phyloP scores from a whole-genome alignment of 2,888 invertebrate genomes.

The Trichacis sp. region DNA sequence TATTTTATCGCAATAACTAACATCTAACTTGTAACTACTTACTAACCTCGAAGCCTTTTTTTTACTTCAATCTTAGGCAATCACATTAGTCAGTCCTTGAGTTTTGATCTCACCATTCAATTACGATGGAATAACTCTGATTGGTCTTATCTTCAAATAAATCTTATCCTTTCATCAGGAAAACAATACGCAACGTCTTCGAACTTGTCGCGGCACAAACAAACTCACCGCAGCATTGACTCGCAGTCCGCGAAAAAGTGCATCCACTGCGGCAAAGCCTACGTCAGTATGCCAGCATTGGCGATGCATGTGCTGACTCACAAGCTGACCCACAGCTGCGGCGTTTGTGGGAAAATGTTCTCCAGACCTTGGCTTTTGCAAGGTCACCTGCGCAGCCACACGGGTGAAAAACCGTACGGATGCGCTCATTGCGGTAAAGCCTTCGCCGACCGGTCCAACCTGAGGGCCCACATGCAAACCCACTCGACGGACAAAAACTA shows the following conservation, averaged over 20 bases:
- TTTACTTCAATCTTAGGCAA: too few species aligned
- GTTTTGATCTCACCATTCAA: too few species aligned
- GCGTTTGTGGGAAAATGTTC: conserved; percentile 93
- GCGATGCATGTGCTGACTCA: conserved; percentile 94
- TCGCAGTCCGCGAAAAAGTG: conserved; percentile 94
- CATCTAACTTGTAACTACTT: too few species aligned
- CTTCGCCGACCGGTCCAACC: conserved; percentile 93
- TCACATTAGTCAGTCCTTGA: too few species aligned
- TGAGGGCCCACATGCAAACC: conserved; percentile 95
- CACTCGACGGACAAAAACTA: conserved; percentile 92
- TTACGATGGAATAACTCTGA: too few species aligned
- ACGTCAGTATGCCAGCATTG: conserved; percentile 97
- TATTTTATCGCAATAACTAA: too few species aligned
- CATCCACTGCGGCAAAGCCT: conserved; percentile 94
- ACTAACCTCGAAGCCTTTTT: too few species aligned
- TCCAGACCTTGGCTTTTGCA: conserved; percentile 94
- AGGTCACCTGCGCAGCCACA: conserved; percentile 90
- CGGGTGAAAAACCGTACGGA: conserved; percentile 93
- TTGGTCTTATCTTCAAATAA: too few species aligned
- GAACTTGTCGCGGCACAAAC: conserved; percentile 89
- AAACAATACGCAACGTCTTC: conserved; percentile 92
- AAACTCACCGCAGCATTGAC: conserved; percentile 92
- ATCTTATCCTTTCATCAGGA: too few species aligned
- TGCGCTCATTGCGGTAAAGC: conserved; percentile 95
- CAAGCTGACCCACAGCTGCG: conserved; percentile 93